Evolutionary conservation across 2,888 invertebrate genomes (phyloP).

Genomic region (Salticus scenicus): DNA sequence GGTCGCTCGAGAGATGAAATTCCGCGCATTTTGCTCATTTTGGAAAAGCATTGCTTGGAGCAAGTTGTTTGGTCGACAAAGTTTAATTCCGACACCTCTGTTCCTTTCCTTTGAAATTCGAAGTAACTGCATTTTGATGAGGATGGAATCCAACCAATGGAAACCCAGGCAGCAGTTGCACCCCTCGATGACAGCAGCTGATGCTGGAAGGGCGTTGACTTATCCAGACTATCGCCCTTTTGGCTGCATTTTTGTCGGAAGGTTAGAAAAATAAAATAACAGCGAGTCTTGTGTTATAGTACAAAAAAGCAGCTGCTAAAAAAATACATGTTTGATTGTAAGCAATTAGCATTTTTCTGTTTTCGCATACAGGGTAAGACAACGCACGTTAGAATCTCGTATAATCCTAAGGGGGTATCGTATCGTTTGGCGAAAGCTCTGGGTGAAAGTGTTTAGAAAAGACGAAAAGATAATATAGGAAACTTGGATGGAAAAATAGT

Average conservation of each 20-base stretch:
- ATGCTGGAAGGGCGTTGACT: slow-evolving; percentile 4
- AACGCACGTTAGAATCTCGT: no score
- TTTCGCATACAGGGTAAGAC: no score
- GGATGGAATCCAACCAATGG: slow-evolving; percentile 55
- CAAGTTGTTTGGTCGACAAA: slow-evolving; percentile 19
- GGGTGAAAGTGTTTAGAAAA: no score
- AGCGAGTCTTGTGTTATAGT: no score
- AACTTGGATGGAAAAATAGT: no score
- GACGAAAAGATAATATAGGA: no score
- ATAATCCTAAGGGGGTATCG: no score
- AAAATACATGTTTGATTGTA: no score
- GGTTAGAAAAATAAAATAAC: no score
- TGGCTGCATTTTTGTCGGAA: background rate
- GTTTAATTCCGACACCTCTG: slow-evolving; percentile 36
- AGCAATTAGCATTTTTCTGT: background rate
- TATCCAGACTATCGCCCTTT: slow-evolving; percentile 8
- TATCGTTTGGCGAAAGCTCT: no score
- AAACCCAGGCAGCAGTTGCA: slow-evolving; percentile 51
- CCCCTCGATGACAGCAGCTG: slow-evolving; percentile 57
- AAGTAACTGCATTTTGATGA: slow-evolving; percentile 65
- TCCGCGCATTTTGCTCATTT: slow-evolving; percentile 2
- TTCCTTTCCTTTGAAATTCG: slow-evolving; percentile 31
- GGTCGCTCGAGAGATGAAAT: background rate
- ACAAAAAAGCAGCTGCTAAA: no score
- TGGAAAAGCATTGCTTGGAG: background rate